Conservation (phyloP, 92 coral and sea anemone genomes). For the Phymanthus crucifer region DNA sequence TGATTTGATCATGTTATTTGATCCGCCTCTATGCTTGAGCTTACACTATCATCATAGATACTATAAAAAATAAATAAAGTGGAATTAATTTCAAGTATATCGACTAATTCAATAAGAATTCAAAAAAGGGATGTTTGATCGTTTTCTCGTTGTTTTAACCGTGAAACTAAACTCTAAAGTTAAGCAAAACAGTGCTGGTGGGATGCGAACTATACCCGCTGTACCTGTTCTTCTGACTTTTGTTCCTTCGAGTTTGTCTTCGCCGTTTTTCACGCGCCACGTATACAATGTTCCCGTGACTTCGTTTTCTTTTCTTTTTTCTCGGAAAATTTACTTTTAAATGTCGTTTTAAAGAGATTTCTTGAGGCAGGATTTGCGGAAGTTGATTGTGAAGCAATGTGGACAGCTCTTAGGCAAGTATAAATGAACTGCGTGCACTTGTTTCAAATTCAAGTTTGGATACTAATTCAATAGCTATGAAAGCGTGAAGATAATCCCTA, state of each 20-base stretch:
- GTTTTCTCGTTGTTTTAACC: constrained; percentile 17
- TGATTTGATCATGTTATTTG: constrained; percentile 4
- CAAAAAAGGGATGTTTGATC: neutral
- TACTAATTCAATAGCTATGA: neutral
- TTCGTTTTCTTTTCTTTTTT: constrained; percentile 16
- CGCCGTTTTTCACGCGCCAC: constrained; percentile 56
- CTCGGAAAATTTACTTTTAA: constrained; percentile 21
- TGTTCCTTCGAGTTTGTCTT: constrained; percentile 53
- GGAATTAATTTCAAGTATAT: neutral
- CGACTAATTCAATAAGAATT: neutral
- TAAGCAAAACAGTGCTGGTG: constrained; percentile 58
- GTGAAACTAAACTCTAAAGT: constrained; percentile 2
- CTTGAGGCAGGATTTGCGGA: neutral
- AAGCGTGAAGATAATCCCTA: neutral
- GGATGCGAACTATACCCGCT: constrained; percentile 50
- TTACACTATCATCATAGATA: neutral
- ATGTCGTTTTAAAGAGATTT: constrained; percentile 12
- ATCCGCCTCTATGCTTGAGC: neutral
- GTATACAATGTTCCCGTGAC: constrained; percentile 41
- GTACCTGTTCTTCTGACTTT: constrained; percentile 63
- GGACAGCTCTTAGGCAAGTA: constrained; percentile 78
- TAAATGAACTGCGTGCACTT: constrained; percentile 19
- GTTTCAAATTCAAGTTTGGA: constrained; percentile 38
- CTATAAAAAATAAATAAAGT: neutral
- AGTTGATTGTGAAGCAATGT: constrained; percentile 33